Evolutionary conservation across 2,888 invertebrate species (phyloP).

Genomic region (Rutpela maculata): DNA sequence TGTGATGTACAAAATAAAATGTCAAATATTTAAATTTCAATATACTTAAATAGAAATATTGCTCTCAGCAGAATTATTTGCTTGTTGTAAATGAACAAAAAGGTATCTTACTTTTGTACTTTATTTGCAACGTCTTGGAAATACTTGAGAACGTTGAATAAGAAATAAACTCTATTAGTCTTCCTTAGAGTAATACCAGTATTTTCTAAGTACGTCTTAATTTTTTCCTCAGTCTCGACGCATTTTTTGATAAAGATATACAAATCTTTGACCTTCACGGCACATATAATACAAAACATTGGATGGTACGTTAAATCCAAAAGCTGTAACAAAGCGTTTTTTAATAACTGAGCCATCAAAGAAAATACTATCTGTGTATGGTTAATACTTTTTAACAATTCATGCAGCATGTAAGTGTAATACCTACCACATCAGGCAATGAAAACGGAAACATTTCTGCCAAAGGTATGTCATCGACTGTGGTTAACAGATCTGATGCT

Average conservation of each 20-base stretch:
- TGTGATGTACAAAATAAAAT: too few relatives aligned
- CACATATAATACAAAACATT: constrained; percentile 7
- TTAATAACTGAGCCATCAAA: background rate
- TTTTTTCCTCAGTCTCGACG: constrained; percentile 8
- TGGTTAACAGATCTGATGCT: background rate
- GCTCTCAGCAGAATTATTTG: too few relatives aligned
- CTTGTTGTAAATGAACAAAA: too few relatives aligned
- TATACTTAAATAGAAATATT: too few relatives aligned
- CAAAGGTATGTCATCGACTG: background rate
- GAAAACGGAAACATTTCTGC: background rate
- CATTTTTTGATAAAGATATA: constrained; percentile 1
- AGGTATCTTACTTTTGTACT: too few relatives aligned
- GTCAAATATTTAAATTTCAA: too few relatives aligned
- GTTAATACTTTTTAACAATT: background rate
- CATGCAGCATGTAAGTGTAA: background rate
- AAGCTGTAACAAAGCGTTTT: background rate
- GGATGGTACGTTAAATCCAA: constrained; percentile 11
- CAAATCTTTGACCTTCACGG: background rate
- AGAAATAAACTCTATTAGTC: background rate
- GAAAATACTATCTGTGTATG: too few relatives aligned
- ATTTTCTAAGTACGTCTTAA: background rate
- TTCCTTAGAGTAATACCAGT: background rate
- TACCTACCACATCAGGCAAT: constrained; percentile 15
- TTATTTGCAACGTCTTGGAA: background rate
- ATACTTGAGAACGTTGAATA: background rate